These are phyloP conservation scores for Drosophila nr. perissopoda DNA, from an alignment of 2,888 invertebrate genomes.

Conservation along the genomic window DNA sequence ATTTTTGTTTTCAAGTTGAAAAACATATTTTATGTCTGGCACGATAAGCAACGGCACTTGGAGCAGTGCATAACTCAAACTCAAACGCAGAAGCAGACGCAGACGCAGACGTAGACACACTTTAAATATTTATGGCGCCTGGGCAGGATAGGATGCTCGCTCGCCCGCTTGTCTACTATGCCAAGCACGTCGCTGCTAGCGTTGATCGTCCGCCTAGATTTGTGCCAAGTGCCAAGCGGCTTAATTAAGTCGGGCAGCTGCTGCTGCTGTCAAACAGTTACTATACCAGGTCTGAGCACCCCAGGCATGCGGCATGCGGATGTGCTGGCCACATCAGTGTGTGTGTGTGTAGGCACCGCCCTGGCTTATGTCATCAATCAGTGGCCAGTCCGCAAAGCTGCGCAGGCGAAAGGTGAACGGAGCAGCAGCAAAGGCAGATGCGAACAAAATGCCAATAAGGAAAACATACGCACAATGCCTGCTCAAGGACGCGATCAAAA, in stretches of 20 bases:
- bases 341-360: constrained; percentile 29
- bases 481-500: constrained; percentile 71
- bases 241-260: constrained; percentile 63
- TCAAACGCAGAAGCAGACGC: constrained; percentile 14
- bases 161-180: constrained; percentile 39
- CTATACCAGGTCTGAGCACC: constrained; percentile 28
- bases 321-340: constrained; percentile 14
- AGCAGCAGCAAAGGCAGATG: background rate
- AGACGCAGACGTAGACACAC: constrained; percentile 16
- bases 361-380: constrained; percentile 67
- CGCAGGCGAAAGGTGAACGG: constrained; percentile 8
- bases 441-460: constrained; percentile 4
- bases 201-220: constrained; percentile 64
- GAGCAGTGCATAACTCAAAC: constrained; percentile 53
- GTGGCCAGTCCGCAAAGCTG: constrained; percentile 25
- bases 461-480: constrained; percentile 45
- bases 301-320: constrained; percentile 54
- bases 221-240: constrained; percentile 49
- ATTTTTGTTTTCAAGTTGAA: constrained; percentile 35
- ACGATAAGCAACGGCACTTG: constrained; percentile 64
- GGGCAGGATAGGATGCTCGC: constrained; percentile 55
- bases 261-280: constrained; percentile 17
- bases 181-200: constrained; percentile 68
- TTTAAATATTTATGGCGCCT: constrained; percentile 72
- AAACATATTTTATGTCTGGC: constrained; percentile 52